Conservation (phyloP, 2,113 vertebrate species). For the Lucifuga dentata region DNA sequence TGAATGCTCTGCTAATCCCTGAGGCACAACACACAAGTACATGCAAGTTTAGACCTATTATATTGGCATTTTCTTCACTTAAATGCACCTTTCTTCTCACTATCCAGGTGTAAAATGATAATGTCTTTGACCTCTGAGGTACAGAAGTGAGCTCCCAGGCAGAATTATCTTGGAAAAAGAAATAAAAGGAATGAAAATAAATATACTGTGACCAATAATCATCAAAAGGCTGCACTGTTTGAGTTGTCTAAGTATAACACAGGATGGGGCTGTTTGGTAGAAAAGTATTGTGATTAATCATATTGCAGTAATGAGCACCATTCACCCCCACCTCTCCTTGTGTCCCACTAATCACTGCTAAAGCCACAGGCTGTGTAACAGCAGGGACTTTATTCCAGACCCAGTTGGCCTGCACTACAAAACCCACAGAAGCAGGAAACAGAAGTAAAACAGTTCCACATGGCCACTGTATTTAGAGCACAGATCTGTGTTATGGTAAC, state of each 20-base stretch:
- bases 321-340: constrained; percentile 34
- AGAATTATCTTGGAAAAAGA: constrained; percentile 24
- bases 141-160: constrained; percentile 36
- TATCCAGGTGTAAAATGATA: constrained; percentile 45
- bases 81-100: constrained; percentile 33
- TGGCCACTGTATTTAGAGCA: constrained; percentile 75
- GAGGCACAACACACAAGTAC: constrained; percentile 57
- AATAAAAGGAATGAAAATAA: background rate
- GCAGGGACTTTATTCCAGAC: constrained; percentile 57
- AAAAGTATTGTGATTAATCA: constrained; percentile 42
- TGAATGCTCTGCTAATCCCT: constrained; percentile 29
- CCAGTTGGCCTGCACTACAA: constrained; percentile 59
- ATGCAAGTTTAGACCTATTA: constrained; percentile 64
- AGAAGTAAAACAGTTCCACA: constrained; percentile 80
- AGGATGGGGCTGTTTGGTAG: background rate
- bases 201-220: constrained; percentile 14
- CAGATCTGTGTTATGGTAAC: constrained; percentile 75
- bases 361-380: constrained; percentile 55
- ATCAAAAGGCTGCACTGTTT: background rate
- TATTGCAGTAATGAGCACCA: constrained; percentile 45
- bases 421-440: constrained; percentile 76
- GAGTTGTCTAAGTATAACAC: constrained; percentile 10
- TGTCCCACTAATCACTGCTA: constrained; percentile 53
- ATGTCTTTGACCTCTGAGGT: constrained; percentile 45
- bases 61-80: constrained; percentile 52